Conservation (phyloP, 2,797 vertebrate genomes). For the Pipistrellus pipistrellus region DNA sequence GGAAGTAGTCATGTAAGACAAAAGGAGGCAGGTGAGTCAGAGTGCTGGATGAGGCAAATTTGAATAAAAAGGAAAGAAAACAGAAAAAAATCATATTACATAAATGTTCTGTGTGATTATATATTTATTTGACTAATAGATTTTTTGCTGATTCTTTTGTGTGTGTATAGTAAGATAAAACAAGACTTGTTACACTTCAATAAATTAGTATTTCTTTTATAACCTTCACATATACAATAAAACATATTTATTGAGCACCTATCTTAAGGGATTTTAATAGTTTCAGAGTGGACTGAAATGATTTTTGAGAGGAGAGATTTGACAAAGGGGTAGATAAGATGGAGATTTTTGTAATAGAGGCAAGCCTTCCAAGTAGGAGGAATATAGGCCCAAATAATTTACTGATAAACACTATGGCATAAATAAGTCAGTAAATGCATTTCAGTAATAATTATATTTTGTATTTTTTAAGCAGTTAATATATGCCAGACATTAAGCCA, state of each 20-base stretch:
- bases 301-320: slow-evolving; percentile 11
- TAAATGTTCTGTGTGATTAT: background rate
- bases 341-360: background rate
- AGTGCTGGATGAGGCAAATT: background rate
- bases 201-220: slow-evolving; percentile 23
- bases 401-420: background rate
- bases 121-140: slow-evolving; percentile 19
- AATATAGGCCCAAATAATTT: background rate
- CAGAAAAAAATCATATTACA: background rate
- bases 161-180: background rate
- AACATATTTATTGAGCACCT: background rate
- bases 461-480: background rate
- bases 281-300: background rate
- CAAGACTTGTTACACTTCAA: background rate
- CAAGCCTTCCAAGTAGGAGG: background rate
- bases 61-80: background rate
- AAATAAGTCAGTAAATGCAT: slow-evolving; percentile 7
- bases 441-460: slow-evolving; percentile 36
- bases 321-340: background rate
- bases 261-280: background rate
- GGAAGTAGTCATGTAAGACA: background rate
- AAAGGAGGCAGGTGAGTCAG: background rate
- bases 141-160: slow-evolving; percentile 16
- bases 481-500: background rate
- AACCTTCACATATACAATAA: slow-evolving; percentile 4